Percentiles rank a stretch among this genome's conserved stretches.
These are phyloP conservation scores for Tribolium madens DNA, from an alignment of 1,140 invertebrate species.

Conservation along the genomic window DNA sequence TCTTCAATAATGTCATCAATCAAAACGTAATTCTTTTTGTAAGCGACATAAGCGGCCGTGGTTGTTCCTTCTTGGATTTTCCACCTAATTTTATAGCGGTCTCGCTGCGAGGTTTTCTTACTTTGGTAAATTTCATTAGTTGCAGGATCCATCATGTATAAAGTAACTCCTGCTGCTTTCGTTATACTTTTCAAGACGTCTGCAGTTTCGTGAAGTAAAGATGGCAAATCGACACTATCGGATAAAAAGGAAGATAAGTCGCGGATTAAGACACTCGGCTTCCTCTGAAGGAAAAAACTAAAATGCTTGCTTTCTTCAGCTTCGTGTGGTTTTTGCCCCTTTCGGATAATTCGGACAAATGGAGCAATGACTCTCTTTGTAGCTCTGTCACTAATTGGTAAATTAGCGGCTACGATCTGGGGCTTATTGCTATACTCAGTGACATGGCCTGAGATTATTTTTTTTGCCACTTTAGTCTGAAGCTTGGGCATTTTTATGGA, in stretches of 20 bases:
- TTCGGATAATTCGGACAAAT: constrained; percentile 67
- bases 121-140: constrained; percentile 68
- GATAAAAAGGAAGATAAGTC: constrained; percentile 63
- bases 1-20: constrained; percentile 68
- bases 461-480: neutral
- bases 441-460: neutral
- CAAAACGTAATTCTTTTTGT: constrained; percentile 68
- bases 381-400: constrained; percentile 55
- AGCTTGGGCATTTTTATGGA: constrained; percentile 1
- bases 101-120: constrained; percentile 64
- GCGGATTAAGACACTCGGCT: constrained; percentile 56
- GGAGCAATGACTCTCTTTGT: constrained; percentile 68
- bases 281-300: constrained; percentile 53
- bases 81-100: constrained; percentile 68
- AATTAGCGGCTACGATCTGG: constrained; percentile 39
- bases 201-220: constrained; percentile 68
- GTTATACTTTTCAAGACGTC: constrained; percentile 69
- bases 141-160: constrained; percentile 68
- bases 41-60: constrained; percentile 68
- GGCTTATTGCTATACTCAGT: neutral
- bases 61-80: constrained; percentile 68
- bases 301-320: constrained; percentile 48
- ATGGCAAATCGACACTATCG: constrained; percentile 68
- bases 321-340: constrained; percentile 48
- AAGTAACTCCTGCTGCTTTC: constrained; percentile 68